phyloP scores from a whole-genome alignment of 1,140 invertebrate genomes.

The Pseudoatta argentina region DNA sequence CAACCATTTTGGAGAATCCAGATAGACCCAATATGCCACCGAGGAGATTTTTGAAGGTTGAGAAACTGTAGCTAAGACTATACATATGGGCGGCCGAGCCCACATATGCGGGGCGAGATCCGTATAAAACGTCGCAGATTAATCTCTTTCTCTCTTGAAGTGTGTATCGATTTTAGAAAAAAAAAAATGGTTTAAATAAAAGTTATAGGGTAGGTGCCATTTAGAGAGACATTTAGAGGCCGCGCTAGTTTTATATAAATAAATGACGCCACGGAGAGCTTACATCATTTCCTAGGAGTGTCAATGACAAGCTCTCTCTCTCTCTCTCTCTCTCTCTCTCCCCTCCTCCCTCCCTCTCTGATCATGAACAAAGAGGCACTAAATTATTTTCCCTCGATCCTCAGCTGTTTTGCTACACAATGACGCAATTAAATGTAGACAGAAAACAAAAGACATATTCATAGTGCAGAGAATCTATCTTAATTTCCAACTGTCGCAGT shows the following conservation, averaged over 20 bases:
- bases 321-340: too few relatives aligned
- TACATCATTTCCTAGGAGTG: too few relatives aligned
- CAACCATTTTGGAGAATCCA: conserved; percentile 37
- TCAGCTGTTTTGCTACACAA: background rate
- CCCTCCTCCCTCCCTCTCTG: background rate
- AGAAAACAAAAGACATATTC: conserved; percentile 1
- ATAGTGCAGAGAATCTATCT: background rate
- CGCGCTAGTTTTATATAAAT: too few relatives aligned
- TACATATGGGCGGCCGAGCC: background rate
- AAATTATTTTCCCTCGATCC: background rate
- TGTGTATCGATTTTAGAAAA: conserved; percentile 34
- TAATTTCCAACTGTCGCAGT: background rate
- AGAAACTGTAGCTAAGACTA: conserved; percentile 30
- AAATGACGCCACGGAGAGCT: too few relatives aligned
- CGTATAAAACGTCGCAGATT: conserved; percentile 40
- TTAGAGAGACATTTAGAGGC: too few relatives aligned
- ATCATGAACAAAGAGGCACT: background rate
- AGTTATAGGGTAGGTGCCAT: conserved; percentile 34
- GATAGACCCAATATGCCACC: conserved; percentile 43
- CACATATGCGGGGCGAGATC: background rate
- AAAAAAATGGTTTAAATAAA: conserved; percentile 38
- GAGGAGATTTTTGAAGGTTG: conserved; percentile 51
- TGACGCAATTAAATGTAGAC: background rate
- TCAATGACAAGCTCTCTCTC: too few relatives aligned
- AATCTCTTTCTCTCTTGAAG: background rate